Percentiles rank a stretch among this genome's conserved stretches.
Evolutionary conservation across 2,888 invertebrate genomes (phyloP).

Genomic region (Ennomos quercinarius): DNA sequence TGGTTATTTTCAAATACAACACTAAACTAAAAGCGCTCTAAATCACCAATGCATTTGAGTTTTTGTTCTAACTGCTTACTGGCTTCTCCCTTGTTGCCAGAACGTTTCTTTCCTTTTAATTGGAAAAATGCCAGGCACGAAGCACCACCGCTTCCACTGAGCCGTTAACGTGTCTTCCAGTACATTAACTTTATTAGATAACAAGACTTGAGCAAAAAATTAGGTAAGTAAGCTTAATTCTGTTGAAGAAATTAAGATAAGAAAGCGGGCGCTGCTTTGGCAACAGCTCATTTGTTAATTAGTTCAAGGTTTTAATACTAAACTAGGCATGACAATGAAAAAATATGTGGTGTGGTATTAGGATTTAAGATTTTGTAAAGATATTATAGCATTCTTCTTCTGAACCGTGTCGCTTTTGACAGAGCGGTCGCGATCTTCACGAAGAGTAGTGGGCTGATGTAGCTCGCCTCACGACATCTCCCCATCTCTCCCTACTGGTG

Average conservation of each 20-base stretch:
- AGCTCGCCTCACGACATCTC: no score
- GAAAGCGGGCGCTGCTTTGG: conserved; percentile 1
- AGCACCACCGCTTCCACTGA: conserved; percentile 15
- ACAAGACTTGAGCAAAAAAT: conserved; percentile 20
- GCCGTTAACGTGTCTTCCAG: conserved; percentile 27
- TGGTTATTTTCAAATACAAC: no score
- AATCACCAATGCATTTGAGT: not conserved
- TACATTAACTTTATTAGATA: conserved; percentile 29
- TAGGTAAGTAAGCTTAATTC: conserved; percentile 20
- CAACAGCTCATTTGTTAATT: conserved; percentile 11
- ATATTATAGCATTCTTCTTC: no score
- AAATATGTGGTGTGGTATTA: no score
- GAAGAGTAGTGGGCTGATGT: no score
- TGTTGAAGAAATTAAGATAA: conserved; percentile 21
- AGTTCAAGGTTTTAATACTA: not conserved
- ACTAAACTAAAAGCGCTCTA: not conserved
- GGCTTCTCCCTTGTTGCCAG: conserved; percentile 9
- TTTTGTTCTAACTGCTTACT: conserved; percentile 2
- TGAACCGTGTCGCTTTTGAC: no score
- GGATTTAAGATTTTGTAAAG: no score
- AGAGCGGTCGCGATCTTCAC: no score
- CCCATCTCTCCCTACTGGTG: no score
- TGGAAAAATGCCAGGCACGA: conserved; percentile 32
- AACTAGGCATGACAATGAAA: no score
- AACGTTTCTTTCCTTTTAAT: conserved; percentile 23